Evolutionary conservation across 64 coral and sea anemone species (phyloP), one percentile per base, ranked within the genome.

Genomic region (Cladopsammia gracilis): DNA sequence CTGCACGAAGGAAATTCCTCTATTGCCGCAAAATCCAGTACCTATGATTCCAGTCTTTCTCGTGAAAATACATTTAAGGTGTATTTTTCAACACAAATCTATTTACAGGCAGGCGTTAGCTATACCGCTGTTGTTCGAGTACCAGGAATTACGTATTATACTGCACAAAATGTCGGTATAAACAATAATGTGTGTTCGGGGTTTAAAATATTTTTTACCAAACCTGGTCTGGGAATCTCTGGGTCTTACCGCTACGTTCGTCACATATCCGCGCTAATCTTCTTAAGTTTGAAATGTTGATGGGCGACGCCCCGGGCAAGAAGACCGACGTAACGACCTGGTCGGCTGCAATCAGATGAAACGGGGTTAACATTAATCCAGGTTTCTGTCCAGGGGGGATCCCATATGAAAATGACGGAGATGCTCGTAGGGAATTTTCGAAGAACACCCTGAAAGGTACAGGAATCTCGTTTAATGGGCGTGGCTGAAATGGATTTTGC

Each of bases 241-340:
- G n/a, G n/a, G n/a, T n/a, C n/a, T 9, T 48, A 46, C 46, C 47
- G 16, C 20, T 48, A 75, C 18, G 72, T 49, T 47, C 44, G 45
- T 48, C 72, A 75, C 18, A 75, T 75, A 48, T 46, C 72, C 6
- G 72, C 45, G 14, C 46, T 75, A 8, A 75, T 75, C 16, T 75
- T 75, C 16, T 43, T 75, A 4, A 22, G 72, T 75, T 75, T 75
- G 47, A 75, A 49, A 75, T 75, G 72, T 20, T 75, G 44, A 75
- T 56, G 53, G 53, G 34, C 2, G 34, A 34, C 34, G 34, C 34
- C 34, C 34, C 34, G 34, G n/a, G 34, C 34, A 34, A 2, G 34
- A 34, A 34, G 34, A 34, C 34, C 34, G 34, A 34, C 34, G 34
- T 34, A 34, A 34, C 34, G 34, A 34, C 34, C 34, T 34, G 34